These are phyloP conservation scores for Gymnopithys bicolor DNA, from an alignment of 2,797 vertebrate species.

Conservation along the genomic window DNA sequence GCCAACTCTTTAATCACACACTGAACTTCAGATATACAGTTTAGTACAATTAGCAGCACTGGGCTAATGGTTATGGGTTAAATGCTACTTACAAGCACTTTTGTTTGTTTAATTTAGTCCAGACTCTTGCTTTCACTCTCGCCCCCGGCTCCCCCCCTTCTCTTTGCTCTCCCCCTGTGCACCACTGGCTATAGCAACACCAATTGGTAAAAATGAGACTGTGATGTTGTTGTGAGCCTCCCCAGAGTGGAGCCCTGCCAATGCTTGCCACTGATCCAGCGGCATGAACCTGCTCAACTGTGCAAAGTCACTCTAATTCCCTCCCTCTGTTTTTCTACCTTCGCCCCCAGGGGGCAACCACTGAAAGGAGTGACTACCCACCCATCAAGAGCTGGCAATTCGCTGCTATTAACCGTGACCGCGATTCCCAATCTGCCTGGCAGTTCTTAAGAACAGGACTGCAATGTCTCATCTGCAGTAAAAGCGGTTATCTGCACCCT, in stretches of 20 bases:
- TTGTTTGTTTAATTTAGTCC: constrained; percentile 76
- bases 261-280: constrained; percentile 83
- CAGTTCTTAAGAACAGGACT: constrained; percentile 82
- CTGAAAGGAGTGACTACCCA: constrained; percentile 86
- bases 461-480: constrained; percentile 80
- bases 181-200: constrained; percentile 80
- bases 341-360: constrained; percentile 85
- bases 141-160: constrained; percentile 35
- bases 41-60: constrained; percentile 77
- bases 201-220: constrained; percentile 84
- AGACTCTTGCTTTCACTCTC: constrained; percentile 62
- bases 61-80: constrained; percentile 68
- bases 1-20: constrained; percentile 80
- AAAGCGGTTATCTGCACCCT: constrained; percentile 81
- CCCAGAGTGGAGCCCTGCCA: constrained; percentile 85
- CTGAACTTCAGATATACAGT: constrained; percentile 72
- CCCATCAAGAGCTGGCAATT: constrained; percentile 85
- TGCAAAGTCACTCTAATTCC: constrained; percentile 87
- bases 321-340: constrained; percentile 86
- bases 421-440: constrained; percentile 83
- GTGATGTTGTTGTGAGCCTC: constrained; percentile 81
- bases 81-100: constrained; percentile 62
- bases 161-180: constrained; percentile 70
- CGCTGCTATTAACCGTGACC: constrained; percentile 83
- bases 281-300: constrained; percentile 83